Evolutionary conservation across 2,113 vertebrate species (phyloP), one percentile per base, ranked within the genome.

Genomic region (Rhabdomys dilectus): DNA sequence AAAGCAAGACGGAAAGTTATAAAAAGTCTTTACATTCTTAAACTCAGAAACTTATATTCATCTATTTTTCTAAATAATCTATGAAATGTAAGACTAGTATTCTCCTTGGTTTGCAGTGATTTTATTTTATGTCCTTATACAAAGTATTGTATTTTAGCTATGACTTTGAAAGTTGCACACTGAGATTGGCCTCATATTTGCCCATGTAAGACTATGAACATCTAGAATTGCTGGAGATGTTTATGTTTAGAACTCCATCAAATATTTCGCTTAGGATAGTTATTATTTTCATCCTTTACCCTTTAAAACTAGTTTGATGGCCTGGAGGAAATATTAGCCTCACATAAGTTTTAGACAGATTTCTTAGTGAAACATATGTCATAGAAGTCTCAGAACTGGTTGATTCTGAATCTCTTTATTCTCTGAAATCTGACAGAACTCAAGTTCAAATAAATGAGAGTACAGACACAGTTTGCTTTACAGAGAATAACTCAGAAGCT

Each of bases 351-450:
- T 95, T 7, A 60, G 68, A 93, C 36, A 96, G 60, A 94, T 86
- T 96, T 97, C 56, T 97, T 81, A 85, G 68, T 88, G 84, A 93
- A 92, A 88, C 5, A 88, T 76, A 60, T 81, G 10, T 72, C n/a
- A 84, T 56, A 66, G 62, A 97, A 66, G 56, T 91, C 42, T 31
- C 56, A 77, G 42, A 86, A 88, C 15, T 76, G 87, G 29, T 10
- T 95, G 48, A 96, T 39, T 64, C 66, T 36, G 39, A 82, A 66
- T 85, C 64, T 85, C 56, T 97, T 97, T 96, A 77, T 73, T 89
- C 88, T 95, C 73, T 87, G 51, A 91, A 94, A 73, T 75, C 7
- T 94, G 87, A 92, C 81, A 97, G 96, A 96, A 96, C 93, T 89
- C 22, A 89, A 88, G 36, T 91, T 96, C 94, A 97, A 92, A 93